Conservation (phyloP, 2,113 vertebrate genomes). For the Leuciscus idus region DNA sequence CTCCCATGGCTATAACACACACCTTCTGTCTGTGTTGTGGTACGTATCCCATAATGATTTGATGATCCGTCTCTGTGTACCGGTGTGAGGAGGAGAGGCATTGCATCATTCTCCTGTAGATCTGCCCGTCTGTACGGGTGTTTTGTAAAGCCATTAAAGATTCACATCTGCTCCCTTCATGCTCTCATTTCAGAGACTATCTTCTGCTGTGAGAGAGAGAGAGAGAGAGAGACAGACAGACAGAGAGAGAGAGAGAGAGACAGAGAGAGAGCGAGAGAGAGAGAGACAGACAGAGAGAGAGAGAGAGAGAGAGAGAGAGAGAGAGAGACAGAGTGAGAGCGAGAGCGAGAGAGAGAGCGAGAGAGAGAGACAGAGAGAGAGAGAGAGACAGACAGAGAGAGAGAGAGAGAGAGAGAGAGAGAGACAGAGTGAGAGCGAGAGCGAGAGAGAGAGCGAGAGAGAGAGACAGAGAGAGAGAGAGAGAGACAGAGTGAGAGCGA, state of each 20-base stretch:
- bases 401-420: too few species aligned
- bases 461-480: too few species aligned
- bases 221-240: too few species aligned
- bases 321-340: neutral
- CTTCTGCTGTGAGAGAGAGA: slow-evolving; percentile 15
- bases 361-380: too few species aligned
- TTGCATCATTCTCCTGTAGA: slow-evolving; percentile 29
- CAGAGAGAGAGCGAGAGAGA: too few species aligned
- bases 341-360: neutral
- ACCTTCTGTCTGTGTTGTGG: neutral
- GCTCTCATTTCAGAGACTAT: neutral
- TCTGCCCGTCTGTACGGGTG: slow-evolving; percentile 23
- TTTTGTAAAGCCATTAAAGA: slow-evolving; percentile 42
- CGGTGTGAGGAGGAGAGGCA: slow-evolving; percentile 12
- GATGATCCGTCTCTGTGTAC: slow-evolving; percentile 49
- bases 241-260: too few species aligned
- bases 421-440: too few species aligned
- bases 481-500: too few species aligned
- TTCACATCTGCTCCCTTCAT: slow-evolving; percentile 32
- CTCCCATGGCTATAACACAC: neutral
- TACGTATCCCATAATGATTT: neutral
- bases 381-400: too few species aligned
- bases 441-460: neutral
- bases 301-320: too few species aligned
- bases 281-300: too few species aligned